Evolutionary conservation across 2,888 invertebrate species (phyloP).

Genomic region (Epinotia brunnichana): DNA sequence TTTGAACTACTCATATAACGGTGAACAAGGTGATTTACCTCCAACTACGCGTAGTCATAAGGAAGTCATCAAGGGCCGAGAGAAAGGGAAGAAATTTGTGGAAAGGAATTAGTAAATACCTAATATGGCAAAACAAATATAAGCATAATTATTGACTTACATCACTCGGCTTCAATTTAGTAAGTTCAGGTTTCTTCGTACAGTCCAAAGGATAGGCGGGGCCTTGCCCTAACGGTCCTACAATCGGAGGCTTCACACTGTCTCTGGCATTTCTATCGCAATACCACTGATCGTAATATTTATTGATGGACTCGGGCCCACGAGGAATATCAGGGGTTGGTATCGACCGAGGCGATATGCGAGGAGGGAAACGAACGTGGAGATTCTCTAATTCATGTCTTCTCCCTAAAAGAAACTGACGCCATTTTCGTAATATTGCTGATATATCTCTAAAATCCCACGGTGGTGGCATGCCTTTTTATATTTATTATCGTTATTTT

Average conservation of each 20-base stretch:
- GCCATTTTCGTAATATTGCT: slow-evolving; percentile 56
- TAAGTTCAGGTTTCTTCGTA: slow-evolving; percentile 49
- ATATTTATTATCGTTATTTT: too few species aligned
- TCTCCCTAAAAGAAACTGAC: slow-evolving; percentile 69
- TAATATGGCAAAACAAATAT: too few species aligned
- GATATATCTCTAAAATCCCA: slow-evolving; percentile 67
- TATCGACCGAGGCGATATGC: slow-evolving; percentile 63
- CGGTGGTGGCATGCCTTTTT: slow-evolving; percentile 41
- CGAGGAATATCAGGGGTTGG: slow-evolving; percentile 69
- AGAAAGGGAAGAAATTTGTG: not conserved
- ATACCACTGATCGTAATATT: slow-evolving; percentile 67
- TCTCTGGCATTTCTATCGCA: slow-evolving; percentile 56
- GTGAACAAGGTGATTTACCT: too few species aligned
- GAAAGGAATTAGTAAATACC: too few species aligned
- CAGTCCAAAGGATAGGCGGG: slow-evolving; percentile 52
- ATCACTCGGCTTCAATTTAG: slow-evolving; percentile 55
- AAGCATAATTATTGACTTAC: slow-evolving; percentile 49
- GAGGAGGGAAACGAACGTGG: slow-evolving; percentile 65
- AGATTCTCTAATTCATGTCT: slow-evolving; percentile 51
- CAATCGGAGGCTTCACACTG: slow-evolving; percentile 70
- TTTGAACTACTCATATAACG: too few species aligned
- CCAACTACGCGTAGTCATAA: not conserved
- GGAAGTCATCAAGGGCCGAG: not conserved
- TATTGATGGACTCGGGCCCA: slow-evolving; percentile 57
- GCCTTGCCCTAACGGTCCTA: slow-evolving; percentile 68